Evolutionary conservation across 2,797 vertebrate species (phyloP).

Genomic region (Anabas testudineus): DNA sequence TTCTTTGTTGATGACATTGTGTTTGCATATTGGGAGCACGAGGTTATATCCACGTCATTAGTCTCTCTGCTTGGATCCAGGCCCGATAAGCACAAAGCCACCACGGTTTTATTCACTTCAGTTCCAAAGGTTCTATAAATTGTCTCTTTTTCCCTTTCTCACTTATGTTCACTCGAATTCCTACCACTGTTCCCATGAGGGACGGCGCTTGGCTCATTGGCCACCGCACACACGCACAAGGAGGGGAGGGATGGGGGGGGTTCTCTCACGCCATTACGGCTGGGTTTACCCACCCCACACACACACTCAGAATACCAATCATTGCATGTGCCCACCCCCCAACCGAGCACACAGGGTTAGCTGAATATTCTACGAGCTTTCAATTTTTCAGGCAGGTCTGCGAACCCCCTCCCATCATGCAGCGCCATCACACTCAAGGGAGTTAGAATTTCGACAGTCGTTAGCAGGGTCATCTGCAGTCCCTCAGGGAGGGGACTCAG

Average conservation of each 20-base stretch:
- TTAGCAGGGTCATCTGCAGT: slow-evolving; percentile 79
- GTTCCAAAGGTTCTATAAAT: slow-evolving; percentile 72
- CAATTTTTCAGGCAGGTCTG: slow-evolving; percentile 80
- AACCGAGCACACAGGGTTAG: slow-evolving; percentile 65
- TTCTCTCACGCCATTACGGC: slow-evolving; percentile 52
- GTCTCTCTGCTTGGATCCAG: slow-evolving; percentile 72
- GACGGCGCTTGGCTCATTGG: slow-evolving; percentile 68
- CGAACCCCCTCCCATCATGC: slow-evolving; percentile 68
- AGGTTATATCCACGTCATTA: slow-evolving; percentile 72
- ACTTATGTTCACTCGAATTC: slow-evolving; percentile 46
- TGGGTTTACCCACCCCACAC: slow-evolving; percentile 67
- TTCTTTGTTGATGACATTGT: slow-evolving; percentile 64
- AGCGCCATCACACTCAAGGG: slow-evolving; percentile 69
- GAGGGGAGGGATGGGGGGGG: slow-evolving; percentile 45
- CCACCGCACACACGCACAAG: slow-evolving; percentile 53
- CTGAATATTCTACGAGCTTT: slow-evolving; percentile 80
- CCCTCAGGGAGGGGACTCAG: slow-evolving; percentile 72
- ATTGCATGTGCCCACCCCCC: slow-evolving; percentile 50
- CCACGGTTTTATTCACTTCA: slow-evolving; percentile 49
- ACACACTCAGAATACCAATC: slow-evolving; percentile 67
- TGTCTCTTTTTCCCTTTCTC: slow-evolving; percentile 53
- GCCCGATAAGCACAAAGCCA: slow-evolving; percentile 53
- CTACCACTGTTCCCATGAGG: slow-evolving; percentile 63
- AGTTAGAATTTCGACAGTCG: slow-evolving; percentile 74
- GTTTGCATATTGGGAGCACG: slow-evolving; percentile 70